Conservation (phyloP, 2,113 vertebrate genomes). For the Pantherophis guttatus region DNA sequence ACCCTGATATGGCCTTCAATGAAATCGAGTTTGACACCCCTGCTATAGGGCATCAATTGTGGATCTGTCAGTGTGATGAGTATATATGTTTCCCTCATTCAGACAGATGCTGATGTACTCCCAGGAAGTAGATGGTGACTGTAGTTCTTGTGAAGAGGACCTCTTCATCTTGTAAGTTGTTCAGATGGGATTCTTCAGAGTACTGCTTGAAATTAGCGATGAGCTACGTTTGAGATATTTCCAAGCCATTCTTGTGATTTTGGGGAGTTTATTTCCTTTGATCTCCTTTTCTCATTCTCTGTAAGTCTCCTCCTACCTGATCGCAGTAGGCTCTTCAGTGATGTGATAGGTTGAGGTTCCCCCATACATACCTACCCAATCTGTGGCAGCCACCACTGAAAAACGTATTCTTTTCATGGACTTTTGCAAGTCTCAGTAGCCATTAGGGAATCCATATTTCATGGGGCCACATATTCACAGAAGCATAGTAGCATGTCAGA, state of each 20-base stretch:
- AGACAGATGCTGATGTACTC: slow-evolving; percentile 96
- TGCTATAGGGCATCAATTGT: neutral
- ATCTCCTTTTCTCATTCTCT: neutral
- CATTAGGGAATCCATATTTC: neutral
- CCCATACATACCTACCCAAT: neutral
- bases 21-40: too few species aligned
- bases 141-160: slow-evolving; percentile 91
- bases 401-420: neutral
- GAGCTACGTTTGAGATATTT: neutral
- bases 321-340: neutral
- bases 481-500: neutral
- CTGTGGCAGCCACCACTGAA: neutral
- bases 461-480: neutral
- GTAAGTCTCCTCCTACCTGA: too few species aligned
- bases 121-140: slow-evolving; percentile 91
- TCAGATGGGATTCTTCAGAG: neutral
- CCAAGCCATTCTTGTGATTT: neutral
- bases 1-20: too few species aligned
- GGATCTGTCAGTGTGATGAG: neutral
- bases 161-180: slow-evolving; percentile 95
- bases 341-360: neutral
- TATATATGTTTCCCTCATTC: slow-evolving; percentile 28
- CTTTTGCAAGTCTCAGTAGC: neutral
- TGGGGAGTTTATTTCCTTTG: neutral
- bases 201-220: neutral